phyloP scores from a whole-genome alignment of 2,797 vertebrate species.

The Darevskia nairensis region DNA sequence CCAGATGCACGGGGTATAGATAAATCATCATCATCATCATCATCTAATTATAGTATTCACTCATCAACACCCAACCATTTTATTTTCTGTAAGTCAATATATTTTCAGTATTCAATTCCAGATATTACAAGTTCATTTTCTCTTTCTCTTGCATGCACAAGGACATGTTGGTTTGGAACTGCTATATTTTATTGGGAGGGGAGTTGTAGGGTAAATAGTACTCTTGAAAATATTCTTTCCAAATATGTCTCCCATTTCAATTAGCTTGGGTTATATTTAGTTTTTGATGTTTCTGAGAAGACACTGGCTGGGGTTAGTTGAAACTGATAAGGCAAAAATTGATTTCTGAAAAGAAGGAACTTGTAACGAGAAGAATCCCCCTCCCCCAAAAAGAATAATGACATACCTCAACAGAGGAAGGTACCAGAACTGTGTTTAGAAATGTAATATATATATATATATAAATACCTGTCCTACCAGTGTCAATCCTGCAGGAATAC shows the following conservation, averaged over 20 bases:
- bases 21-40: no score
- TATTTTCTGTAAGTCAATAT: no score
- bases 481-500: neutral
- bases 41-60: no score
- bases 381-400: neutral
- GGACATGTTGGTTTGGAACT: neutral
- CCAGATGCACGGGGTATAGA: no score
- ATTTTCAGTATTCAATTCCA: no score
- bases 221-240: neutral
- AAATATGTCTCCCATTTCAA: neutral
- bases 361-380: neutral
- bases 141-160: neutral
- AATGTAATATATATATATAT: no score
- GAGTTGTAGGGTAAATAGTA: neutral
- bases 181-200: neutral
- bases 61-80: no score
- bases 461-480: neutral
- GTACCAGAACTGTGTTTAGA: no score
- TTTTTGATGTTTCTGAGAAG: neutral
- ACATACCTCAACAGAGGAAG: neutral
- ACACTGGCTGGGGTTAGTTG: neutral
- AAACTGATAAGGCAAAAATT: neutral
- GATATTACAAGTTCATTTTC: no score
- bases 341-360: neutral
- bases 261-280: conserved; percentile 16